Evolutionary conservation across 2,888 invertebrate genomes (phyloP), one percentile per base, ranked within the genome.

Genomic region (Enoplolaimus lenunculus): DNA sequence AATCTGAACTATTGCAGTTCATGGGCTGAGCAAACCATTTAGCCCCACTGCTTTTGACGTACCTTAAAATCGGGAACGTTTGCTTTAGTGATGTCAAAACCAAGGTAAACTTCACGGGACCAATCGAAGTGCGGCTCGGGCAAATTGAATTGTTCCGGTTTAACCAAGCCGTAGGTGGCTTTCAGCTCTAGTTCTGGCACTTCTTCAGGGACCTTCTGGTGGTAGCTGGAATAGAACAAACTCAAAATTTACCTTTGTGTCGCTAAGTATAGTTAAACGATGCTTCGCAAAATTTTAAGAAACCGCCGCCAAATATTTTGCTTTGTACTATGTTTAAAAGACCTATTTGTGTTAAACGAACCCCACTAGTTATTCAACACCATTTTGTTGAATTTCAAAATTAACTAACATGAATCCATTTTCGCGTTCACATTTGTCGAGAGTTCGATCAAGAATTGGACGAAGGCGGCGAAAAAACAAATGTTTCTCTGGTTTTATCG

Each of bases 381-480:
- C 62, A 60, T 59, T 68, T 26, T 67, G 28, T n/a, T 7, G 64
- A 3, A 7, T 7, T 13, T 26, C n/a, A n/a, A n/a, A n/a, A n/a
- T n/a, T n/a, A 65, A 79, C 84, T 81, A 78, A 86, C 86, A 87
- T 87, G 73, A 87, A 84, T 70, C 86, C 85, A 79, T 87, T 87
- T 79, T 87, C 87, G 71, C 87, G 78, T 74, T 86, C 85, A 78
- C 86, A 86, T 77, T 87, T 87, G 72, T 87, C 86, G 70, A 87
- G 79, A 7, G 85, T 86, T 59, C 85, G 78, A 73, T 83, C 83
- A 26, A 87, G 82, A 67, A 85, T 79, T 26, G 86, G 85, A 13
- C 84, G 84, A 21, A 87, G 80, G 62, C 83, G 83, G 73, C 84
- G 82, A 78, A 87, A 87, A 78, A 87, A 87, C 60, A 84, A 77